Base-by-base conservation (phyloP, 1,140 invertebrate species). In the Ceratoteleas bidentatus region DNA sequence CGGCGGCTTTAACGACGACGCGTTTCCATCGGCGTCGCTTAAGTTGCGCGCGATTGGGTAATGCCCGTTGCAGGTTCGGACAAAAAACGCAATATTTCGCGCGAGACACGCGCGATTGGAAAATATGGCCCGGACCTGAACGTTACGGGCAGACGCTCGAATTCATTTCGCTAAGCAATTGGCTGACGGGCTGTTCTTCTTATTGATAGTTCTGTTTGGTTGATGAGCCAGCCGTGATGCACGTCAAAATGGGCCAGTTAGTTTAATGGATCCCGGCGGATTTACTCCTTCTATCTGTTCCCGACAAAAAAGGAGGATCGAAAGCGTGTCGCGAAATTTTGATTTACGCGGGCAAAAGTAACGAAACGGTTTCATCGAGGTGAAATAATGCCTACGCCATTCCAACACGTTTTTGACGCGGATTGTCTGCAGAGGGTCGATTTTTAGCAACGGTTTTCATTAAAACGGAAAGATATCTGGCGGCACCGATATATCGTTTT, bases 11-110 rank as follows among this genome's bases (percentile, higher is more conserved):
- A 80, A 80, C 76, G 76, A 73, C 76, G 69, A 68, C 76, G 36
- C 24, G 61, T 75, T 74, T 69, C 56, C 70, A 75, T 75, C 78
- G 70, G 68, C 61, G 69, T 76, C 69, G 76, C 62, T 85, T 78
- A 82, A 82, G 81, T 78, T 83, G 75, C 58, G 69, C 78, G 66
- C 62, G 73, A 82, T 73, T 81, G 73, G 70, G 73, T 85, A 84
- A 80, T 81, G 78, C 72, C 65, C 53, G 78, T 81, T 81, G 38
- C 78, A 70, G 70, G 64, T 69, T 70, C 47, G 53, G 60, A 80
- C 68, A 81, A 81, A 80, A 80, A 80, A 73, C 0, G 77, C 57
- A 64, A 80, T 80, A 80, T 80, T 74, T 80, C 33, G 57, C 52
- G 36, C 24, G 78, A 62, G 78, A 75, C 78, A 75, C 50, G 40